phyloP scores from a whole-genome alignment of 2,113 vertebrate genomes.

The Pterocles gutturalis region DNA sequence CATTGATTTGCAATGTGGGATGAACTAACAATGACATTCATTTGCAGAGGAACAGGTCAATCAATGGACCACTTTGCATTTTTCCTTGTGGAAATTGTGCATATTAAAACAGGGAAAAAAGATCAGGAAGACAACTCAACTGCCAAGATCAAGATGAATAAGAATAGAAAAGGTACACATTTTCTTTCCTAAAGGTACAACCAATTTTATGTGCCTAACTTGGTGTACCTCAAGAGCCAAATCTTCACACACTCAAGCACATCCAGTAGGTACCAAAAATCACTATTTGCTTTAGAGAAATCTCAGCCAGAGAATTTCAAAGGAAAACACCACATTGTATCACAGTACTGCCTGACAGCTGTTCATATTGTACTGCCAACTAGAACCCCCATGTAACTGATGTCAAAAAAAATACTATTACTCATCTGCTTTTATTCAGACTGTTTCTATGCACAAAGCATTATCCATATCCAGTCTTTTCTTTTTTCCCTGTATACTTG shows the following conservation, averaged over 20 bases:
- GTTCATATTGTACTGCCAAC: conserved; percentile 1
- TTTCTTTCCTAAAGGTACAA: neutral
- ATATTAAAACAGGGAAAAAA: neutral
- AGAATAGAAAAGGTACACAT: neutral
- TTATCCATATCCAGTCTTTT: neutral
- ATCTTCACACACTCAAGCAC: neutral
- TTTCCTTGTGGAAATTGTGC: neutral
- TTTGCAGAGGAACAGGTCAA: neutral
- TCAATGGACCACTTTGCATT: neutral
- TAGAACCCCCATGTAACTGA: neutral
- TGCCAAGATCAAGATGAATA: neutral
- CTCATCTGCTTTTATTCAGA: conserved; percentile 17
- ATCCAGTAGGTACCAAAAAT: neutral
- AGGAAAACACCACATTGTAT: conserved; percentile 23
- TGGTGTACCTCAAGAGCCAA: neutral
- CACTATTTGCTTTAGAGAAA: neutral
- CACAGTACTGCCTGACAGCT: conserved; percentile 26
- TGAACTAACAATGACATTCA: neutral
- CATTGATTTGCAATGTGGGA: neutral
- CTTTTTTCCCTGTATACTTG: neutral
- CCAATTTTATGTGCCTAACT: neutral
- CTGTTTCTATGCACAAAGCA: neutral
- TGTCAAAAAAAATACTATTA: conserved; percentile 4
- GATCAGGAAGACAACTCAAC: neutral
- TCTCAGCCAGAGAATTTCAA: conserved; percentile 21